Percentiles rank a stretch among this genome's conserved stretches.
Evolutionary conservation across 2,888 invertebrate species (phyloP).

Genomic region (Balanococcus diminutus): DNA sequence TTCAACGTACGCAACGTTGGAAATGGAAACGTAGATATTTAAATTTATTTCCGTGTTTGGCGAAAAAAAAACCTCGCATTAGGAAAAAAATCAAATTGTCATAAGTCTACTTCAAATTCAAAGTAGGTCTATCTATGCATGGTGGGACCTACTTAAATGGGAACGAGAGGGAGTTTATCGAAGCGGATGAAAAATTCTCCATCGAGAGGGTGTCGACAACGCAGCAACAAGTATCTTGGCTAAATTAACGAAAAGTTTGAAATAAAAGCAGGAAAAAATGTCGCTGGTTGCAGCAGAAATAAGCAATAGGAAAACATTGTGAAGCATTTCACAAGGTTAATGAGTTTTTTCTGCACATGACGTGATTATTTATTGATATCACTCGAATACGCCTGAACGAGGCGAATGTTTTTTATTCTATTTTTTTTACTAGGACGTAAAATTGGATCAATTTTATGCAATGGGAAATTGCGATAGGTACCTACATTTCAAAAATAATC

Average conservation of each 20-base stretch:
- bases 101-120: not conserved
- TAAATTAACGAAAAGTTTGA: slow-evolving; percentile 8
- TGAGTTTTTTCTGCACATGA: slow-evolving; percentile 24
- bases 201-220: not conserved
- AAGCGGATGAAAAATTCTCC: not conserved
- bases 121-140: not conserved
- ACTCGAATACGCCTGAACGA: not conserved
- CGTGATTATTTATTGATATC: slow-evolving; percentile 18
- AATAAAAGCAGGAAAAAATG: slow-evolving; percentile 28
- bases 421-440: not conserved
- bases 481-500: not conserved
- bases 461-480: not conserved
- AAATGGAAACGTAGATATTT: not conserved
- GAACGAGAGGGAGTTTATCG: not conserved
- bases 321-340: slow-evolving; percentile 25
- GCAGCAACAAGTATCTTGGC: not conserved
- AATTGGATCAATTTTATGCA: not conserved
- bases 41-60: not conserved
- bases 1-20: too few relatives aligned
- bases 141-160: not conserved
- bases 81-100: not conserved
- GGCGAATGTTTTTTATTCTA: not conserved
- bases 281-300: not conserved
- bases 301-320: slow-evolving; percentile 29
- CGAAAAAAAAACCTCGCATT: not conserved